Conservation (phyloP, 2,888 invertebrate genomes). For the Chouioia cunea region DNA sequence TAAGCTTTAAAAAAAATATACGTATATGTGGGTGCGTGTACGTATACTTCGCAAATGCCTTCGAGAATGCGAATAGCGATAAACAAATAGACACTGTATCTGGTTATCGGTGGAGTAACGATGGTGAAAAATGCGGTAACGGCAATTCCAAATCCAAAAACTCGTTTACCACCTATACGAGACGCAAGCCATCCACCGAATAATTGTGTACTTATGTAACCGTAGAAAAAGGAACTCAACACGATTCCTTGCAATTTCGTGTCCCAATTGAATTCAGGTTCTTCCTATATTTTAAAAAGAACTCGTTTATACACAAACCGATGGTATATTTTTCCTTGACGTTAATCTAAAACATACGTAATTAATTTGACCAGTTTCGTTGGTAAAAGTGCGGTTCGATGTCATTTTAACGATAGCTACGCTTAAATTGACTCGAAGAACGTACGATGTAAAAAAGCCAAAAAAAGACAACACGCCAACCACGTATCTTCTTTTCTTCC, state of each 20-base stretch:
- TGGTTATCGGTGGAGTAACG: constrained; percentile 83
- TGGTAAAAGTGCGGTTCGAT: constrained; percentile 74
- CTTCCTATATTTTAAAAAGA: too few species aligned
- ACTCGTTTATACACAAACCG: too few species aligned
- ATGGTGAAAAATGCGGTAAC: constrained; percentile 84
- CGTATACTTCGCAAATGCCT: constrained; percentile 84
- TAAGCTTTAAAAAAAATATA: constrained; percentile 50
- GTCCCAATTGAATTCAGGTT: constrained; percentile 86
- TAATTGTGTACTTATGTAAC: constrained; percentile 87
- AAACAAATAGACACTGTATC: constrained; percentile 78
- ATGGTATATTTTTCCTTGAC: too few species aligned
- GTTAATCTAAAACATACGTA: constrained; percentile 68
- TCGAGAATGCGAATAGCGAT: constrained; percentile 81
- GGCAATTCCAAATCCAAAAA: constrained; percentile 83
- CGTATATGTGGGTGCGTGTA: constrained; percentile 9
- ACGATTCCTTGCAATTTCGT: constrained; percentile 82
- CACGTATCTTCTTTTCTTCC: constrained; percentile 80
- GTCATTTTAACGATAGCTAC: constrained; percentile 96
- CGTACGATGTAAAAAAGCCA: constrained; percentile 88
- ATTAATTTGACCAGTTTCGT: constrained; percentile 75
- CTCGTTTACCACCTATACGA: constrained; percentile 86
- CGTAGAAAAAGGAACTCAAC: constrained; percentile 90
- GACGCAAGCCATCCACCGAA: constrained; percentile 87
- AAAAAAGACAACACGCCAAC: constrained; percentile 85
- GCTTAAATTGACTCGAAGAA: constrained; percentile 88